phyloP scores from a whole-genome alignment of 2,888 invertebrate genomes.

The Leptopilina drosophilae region DNA sequence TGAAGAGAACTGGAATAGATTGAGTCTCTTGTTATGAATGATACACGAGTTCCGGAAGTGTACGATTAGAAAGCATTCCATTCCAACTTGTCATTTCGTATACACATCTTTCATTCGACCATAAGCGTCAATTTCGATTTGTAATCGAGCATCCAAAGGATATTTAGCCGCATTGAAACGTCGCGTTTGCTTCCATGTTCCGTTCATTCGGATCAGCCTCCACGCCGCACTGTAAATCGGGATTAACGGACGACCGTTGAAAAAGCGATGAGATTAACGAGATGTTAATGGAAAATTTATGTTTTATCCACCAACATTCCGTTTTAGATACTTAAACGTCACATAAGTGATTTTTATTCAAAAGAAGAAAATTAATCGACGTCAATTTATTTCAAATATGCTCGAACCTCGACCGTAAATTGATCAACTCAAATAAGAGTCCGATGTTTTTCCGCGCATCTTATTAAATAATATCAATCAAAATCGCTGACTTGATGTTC shows the following conservation, averaged over 20 bases:
- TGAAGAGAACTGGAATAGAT: conserved; percentile 17
- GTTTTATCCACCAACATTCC: conserved; percentile 7
- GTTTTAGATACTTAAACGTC: conserved; percentile 22
- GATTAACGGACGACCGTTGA: conserved; percentile 29
- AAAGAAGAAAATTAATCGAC: conserved; percentile 7
- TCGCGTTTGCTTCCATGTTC: conserved; percentile 22
- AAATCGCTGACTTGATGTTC: too few relatives aligned
- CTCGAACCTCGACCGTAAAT: background rate
- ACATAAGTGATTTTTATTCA: conserved; percentile 20
- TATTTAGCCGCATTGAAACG: conserved; percentile 32
- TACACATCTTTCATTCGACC: conserved; percentile 23
- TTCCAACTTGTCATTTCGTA: conserved; percentile 37
- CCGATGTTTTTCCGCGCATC: background rate
- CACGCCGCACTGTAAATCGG: conserved; percentile 11
- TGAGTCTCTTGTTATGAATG: conserved; percentile 30
- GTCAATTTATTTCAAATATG: conserved; percentile 10
- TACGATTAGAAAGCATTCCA: conserved; percentile 37
- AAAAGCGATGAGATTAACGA: conserved; percentile 20
- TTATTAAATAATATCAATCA: conserved; percentile 1
- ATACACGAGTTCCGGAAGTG: conserved; percentile 37
- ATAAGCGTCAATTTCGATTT: conserved; percentile 35
- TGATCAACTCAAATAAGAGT: background rate
- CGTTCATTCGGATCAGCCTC: conserved; percentile 24
- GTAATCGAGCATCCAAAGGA: conserved; percentile 22
- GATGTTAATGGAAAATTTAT: conserved; percentile 36